Conservation (phyloP, 2,888 invertebrate genomes). For the Pollenia griseotomentosa region DNA sequence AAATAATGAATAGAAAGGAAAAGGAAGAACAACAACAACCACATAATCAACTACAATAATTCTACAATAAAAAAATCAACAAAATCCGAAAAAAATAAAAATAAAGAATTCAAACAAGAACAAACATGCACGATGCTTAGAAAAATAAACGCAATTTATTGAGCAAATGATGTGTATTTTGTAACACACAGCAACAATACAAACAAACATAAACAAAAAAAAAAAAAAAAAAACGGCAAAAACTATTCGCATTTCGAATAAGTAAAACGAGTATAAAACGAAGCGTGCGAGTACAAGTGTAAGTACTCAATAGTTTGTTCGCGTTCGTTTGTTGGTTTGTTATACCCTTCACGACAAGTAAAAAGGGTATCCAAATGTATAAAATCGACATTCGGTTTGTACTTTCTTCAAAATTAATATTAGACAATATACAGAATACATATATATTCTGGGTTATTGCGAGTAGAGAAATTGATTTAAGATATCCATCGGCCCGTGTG, state of each 20-base stretch:
- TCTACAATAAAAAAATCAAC: slow-evolving; percentile 24
- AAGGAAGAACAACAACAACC: slow-evolving; percentile 38
- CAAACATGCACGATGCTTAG: slow-evolving; percentile 44
- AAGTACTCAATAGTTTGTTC: not conserved
- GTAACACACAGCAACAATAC: slow-evolving; percentile 40
- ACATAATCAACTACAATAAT: not conserved
- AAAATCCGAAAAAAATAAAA: not conserved
- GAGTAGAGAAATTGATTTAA: too few species aligned
- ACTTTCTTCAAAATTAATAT: too few species aligned
- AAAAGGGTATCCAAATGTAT: too few species aligned
- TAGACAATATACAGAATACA: too few species aligned
- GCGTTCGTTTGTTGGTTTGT: not conserved
- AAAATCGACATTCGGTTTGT: too few species aligned
- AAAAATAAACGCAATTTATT: slow-evolving; percentile 70
- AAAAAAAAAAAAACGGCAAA: not conserved
- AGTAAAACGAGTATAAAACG: too few species aligned
- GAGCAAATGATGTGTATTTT: slow-evolving; percentile 68
- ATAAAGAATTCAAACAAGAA: slow-evolving; percentile 30
- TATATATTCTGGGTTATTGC: too few species aligned
- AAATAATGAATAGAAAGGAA: slow-evolving; percentile 67
- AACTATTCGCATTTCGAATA: not conserved
- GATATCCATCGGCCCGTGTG: too few species aligned
- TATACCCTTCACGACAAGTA: too few species aligned
- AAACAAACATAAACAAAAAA: slow-evolving; percentile 1
- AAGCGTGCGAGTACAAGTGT: not conserved